Evolutionary conservation across 2,888 invertebrate species (phyloP).

Genomic region (Tinea trinotella): DNA sequence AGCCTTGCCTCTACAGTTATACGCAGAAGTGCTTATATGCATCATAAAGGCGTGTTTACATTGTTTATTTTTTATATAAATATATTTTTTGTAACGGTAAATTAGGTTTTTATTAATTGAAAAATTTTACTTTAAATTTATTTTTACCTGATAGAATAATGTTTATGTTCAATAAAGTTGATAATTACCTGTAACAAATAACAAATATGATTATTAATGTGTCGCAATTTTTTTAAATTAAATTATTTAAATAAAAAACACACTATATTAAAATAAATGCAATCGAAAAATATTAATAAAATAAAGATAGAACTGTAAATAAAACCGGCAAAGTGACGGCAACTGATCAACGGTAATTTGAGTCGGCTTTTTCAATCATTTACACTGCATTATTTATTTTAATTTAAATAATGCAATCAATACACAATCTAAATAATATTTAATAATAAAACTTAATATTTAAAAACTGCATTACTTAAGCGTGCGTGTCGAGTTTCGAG

Average conservation of each 20-base stretch:
- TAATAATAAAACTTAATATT: not conserved
- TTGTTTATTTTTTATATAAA: conserved; percentile 27
- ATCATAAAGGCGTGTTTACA: conserved; percentile 58
- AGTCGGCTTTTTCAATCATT: too few relatives aligned
- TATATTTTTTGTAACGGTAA: not conserved
- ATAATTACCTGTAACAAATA: conserved; percentile 6
- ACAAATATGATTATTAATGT: not conserved
- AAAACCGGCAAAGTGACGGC: too few relatives aligned
- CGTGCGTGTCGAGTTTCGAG: conserved; percentile 9
- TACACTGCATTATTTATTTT: too few relatives aligned
- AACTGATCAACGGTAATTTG: too few relatives aligned
- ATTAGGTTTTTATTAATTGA: not conserved
- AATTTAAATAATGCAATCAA: too few relatives aligned
- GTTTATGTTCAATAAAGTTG: not conserved
- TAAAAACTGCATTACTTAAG: conserved; percentile 1
- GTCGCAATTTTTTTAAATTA: too few relatives aligned
- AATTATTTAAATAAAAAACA: too few relatives aligned
- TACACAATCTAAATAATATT: not conserved
- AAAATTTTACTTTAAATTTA: not conserved
- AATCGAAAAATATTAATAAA: too few relatives aligned
- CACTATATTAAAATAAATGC: too few relatives aligned
- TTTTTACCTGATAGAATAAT: not conserved
- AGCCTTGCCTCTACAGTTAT: conserved; percentile 69
- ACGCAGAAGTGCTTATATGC: conserved; percentile 52
- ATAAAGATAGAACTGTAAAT: too few relatives aligned